Conservation (phyloP, 2,113 vertebrate species). For the Tyto alba region DNA sequence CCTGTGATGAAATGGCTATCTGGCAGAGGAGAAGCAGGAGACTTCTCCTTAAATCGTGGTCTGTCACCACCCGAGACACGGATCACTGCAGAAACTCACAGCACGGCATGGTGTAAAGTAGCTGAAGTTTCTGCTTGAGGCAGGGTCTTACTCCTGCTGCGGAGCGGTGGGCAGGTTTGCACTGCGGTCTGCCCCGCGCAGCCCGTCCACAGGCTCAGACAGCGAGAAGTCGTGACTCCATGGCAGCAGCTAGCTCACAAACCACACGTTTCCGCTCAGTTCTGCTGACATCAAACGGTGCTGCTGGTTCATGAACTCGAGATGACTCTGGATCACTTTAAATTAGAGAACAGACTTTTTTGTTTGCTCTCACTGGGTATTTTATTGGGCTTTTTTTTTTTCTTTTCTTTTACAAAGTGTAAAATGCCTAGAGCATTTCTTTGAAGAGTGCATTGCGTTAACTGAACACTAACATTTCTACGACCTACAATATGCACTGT, state of each 20-base stretch:
- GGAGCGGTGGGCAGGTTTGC: not conserved
- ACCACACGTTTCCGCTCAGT: slow-evolving; percentile 52
- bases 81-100: not conserved
- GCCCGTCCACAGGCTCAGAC: not conserved
- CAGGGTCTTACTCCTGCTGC: not conserved
- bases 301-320: slow-evolving; percentile 40
- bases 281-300: slow-evolving; percentile 32
- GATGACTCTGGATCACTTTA: slow-evolving; percentile 17
- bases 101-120: not conserved
- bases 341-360: slow-evolving; percentile 10
- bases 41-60: accelerated
- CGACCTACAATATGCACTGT: not conserved
- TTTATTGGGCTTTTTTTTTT: not conserved
- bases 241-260: slow-evolving; percentile 6
- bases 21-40: not conserved
- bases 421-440: not conserved
- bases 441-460: not conserved
- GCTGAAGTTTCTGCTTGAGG: not conserved
- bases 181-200: not conserved
- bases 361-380: not conserved
- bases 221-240: not conserved
- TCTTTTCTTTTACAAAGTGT: not conserved
- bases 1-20: not conserved
- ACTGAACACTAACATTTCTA: not conserved
- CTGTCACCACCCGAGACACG: accelerated